phyloP scores from a whole-genome alignment of 2,113 vertebrate genomes.

The Empidonax alnorum region DNA sequence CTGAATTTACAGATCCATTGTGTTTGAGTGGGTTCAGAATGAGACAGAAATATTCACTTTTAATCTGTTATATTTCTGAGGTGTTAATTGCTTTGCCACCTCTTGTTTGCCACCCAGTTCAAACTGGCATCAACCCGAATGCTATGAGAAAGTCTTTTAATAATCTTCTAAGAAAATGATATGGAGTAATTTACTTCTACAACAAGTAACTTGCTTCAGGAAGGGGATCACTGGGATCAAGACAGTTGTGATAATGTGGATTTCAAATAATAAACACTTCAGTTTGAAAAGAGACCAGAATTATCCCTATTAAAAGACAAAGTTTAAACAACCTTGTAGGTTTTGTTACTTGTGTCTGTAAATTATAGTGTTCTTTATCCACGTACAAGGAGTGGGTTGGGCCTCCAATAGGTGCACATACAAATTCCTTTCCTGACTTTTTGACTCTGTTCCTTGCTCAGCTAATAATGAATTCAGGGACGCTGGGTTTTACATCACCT shows the following conservation, averaged over 20 bases:
- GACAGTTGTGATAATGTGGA: neutral
- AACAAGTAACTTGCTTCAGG: neutral
- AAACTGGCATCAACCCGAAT: constrained; percentile 15
- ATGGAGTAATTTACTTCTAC: neutral
- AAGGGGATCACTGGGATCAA: neutral
- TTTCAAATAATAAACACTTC: neutral
- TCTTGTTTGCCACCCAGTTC: constrained; percentile 41
- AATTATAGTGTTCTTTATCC: neutral
- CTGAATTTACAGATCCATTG: constrained; percentile 22
- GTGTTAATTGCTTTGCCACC: constrained; percentile 51
- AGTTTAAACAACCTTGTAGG: neutral
- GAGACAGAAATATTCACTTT: constrained; percentile 28
- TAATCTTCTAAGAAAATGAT: neutral
- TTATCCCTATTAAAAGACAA: neutral
- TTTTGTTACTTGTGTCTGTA: neutral
- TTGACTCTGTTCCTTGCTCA: neutral
- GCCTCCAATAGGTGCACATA: neutral
- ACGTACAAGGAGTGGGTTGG: neutral
- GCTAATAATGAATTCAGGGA: neutral
- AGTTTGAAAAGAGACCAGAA: neutral
- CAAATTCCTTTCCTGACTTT: neutral
- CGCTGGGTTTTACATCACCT: neutral
- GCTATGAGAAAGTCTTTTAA: constrained; percentile 4
- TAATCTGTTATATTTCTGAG: constrained; percentile 46
- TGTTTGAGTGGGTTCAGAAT: constrained; percentile 17